Base-by-base conservation (phyloP, 37 sponge, comb jelly and placozoan genomes). In the Geodia barretti region DNA sequence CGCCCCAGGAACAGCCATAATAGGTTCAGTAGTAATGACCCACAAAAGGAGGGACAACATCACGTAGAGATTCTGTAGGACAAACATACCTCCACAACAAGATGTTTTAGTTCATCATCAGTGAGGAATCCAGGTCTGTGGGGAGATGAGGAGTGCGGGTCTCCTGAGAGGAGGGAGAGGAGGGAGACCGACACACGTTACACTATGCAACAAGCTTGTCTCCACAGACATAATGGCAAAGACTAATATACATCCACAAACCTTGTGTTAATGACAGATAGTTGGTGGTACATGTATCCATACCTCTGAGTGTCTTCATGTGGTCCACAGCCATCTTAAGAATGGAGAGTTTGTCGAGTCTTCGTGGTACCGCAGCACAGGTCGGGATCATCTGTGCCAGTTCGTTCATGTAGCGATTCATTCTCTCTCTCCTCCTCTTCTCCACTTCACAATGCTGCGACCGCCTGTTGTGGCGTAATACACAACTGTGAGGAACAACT, bases 251-350 rank as follows among this genome's bases (percentile, higher is more conserved):
- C n/a, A n/a, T n/a, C n/a, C 64, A 62, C 64, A n/a, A n/a, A n/a
- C n/a, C n/a, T n/a, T n/a, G n/a, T n/a, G n/a, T n/a, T n/a, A n/a
- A n/a, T n/a, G n/a, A n/a, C n/a, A n/a, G n/a, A n/a, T n/a, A n/a
- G n/a, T n/a, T n/a, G n/a, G n/a, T n/a, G n/a, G n/a, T n/a, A n/a
- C n/a, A n/a, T n/a, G n/a, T n/a, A n/a, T n/a, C n/a, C 14, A 14
- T 47, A 47, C 92, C 91, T 82, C 93, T 86, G 39, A 96, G 77
- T 21, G 78, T 90, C 82, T 96, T 96, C 88, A 96, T 84, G 74
- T 96, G 96, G 58, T 90, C 85, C 26, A 96, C 96, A 7, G 96
- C 93, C 96, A 96, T 96, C 75, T 92, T 92, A 0, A 96, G 77
- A 1, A 92, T 89, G 14, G 96, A 93, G 41, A 92, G 79, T 43